Conservation (phyloP, 2,113 vertebrate species). For the Sinocyclocheilus maitianheensis region DNA sequence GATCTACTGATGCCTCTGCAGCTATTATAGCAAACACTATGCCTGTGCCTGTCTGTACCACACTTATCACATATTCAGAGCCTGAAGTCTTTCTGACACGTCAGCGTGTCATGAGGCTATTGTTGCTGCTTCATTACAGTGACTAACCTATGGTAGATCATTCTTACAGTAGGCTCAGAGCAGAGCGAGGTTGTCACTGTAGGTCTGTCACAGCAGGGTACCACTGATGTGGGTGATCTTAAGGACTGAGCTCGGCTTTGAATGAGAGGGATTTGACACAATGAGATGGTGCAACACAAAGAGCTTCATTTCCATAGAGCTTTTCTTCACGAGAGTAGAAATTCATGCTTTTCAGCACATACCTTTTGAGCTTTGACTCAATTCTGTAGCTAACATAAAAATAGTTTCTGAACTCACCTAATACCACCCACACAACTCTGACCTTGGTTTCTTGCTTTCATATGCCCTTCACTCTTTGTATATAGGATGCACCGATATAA, state of each 20-base stretch:
- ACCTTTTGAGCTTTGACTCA: neutral
- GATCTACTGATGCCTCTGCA: neutral
- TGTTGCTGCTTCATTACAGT: slow-evolving; percentile 15
- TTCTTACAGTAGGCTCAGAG: neutral
- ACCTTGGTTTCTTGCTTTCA: neutral
- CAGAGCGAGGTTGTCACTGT: neutral
- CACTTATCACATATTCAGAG: slow-evolving; percentile 4
- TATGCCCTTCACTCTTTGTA: too few relatives aligned
- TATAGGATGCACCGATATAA: neutral
- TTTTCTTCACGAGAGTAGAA: neutral
- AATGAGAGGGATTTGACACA: slow-evolving; percentile 34
- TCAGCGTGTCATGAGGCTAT: neutral
- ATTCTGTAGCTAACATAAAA: neutral
- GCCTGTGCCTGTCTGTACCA: neutral
- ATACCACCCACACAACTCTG: neutral
- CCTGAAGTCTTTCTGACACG: slow-evolving; percentile 12
- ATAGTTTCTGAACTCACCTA: neutral
- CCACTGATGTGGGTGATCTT: slow-evolving; percentile 19
- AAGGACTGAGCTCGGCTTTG: slow-evolving; percentile 1
- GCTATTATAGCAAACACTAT: neutral
- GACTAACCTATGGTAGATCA: slow-evolving; percentile 1
- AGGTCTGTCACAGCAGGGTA: slow-evolving; percentile 12
- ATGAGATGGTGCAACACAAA: slow-evolving; percentile 16
- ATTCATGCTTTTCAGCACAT: neutral
- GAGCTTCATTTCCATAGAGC: slow-evolving; percentile 8